Evolutionary conservation across 2,113 vertebrate species (phyloP), one percentile per base, ranked within the genome.

Genomic region (Octodon degus): DNA sequence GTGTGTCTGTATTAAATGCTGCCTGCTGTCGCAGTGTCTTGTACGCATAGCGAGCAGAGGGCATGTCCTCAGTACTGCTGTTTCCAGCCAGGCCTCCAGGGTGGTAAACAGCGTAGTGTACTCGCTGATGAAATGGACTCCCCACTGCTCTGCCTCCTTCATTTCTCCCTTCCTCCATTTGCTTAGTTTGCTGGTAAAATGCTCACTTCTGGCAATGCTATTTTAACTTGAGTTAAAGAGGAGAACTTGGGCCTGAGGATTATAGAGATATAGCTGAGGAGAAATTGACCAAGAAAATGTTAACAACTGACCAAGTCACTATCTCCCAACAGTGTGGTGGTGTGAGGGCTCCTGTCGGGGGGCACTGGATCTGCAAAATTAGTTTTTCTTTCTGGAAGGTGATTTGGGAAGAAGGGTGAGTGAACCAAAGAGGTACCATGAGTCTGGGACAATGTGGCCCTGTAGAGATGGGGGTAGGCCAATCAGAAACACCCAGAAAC

Each of bases 251-350:
- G 86, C 30, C 85, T 0, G 1, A 50, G 55, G 19, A 82, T 20
- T n/a, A 20, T 55, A 62, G 72, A 97, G 68, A 94, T 12, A 11
- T 68, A 63, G 84, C 81, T 58, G 82, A 93, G 65, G 50, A 83
- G 74, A 58, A 76, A 55, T 2, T 94, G 90, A 53, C 91, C 67
- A 30, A 27, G 93, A 89, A 96, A 96, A 95, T 1, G 30, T 93
- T 97, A 88, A n/a, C 17, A 32, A 47, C 43, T 62, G 2, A 3
- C 62, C 8, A 79, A 80, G 86, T 84, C 88, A 83, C 47, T 10
- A 0, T 55, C 96, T 96, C 84, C 97, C 88, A 95, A 58, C 86
- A 82, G 82, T 92, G 60, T 95, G 97, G 97, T 67, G 91, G 72
- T 72, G 47, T 76, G 86, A 79, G 43, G 92, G 74, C 93, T 96